A percentile compares a stretch with the other conserved stretches of the same genome.
Evolutionary conservation across 1,140 invertebrate genomes (phyloP).

Genomic region (Drosophila rhopaloa): DNA sequence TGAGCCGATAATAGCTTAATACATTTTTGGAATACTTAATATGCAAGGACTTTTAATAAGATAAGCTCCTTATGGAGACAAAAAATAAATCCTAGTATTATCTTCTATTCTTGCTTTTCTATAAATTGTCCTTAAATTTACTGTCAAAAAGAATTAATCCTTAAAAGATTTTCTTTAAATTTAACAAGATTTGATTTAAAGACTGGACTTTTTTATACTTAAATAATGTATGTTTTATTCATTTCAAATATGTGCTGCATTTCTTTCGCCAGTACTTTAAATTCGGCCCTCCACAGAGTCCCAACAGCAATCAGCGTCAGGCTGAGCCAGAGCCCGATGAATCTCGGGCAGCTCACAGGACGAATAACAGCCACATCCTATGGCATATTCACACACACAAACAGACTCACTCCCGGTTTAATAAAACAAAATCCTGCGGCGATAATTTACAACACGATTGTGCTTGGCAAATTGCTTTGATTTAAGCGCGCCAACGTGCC

Average conservation of each 20-base stretch:
- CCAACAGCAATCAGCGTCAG: conserved; percentile 39
- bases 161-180: no score
- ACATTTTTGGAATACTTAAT: no score
- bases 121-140: no score
- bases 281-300: conserved; percentile 25
- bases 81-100: no score
- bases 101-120: no score
- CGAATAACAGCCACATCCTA: conserved; percentile 13
- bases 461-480: conserved; percentile 80
- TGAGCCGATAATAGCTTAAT: no score
- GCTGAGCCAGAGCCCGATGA: conserved; percentile 19
- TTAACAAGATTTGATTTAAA: no score
- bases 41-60: no score
- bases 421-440: conserved; percentile 82
- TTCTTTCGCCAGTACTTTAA: conserved; percentile 32
- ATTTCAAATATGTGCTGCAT: background rate
- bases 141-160: no score
- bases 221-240: background rate
- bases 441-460: conserved; percentile 80
- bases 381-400: conserved; percentile 44
- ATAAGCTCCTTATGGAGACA: no score
- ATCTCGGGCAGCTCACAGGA: conserved; percentile 37
- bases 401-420: conserved; percentile 57
- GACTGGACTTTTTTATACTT: no score
- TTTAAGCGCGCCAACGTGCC: conserved; percentile 81